Base-by-base conservation (phyloP, 1,140 invertebrate genomes). In the Asbolus verrucosus region DNA sequence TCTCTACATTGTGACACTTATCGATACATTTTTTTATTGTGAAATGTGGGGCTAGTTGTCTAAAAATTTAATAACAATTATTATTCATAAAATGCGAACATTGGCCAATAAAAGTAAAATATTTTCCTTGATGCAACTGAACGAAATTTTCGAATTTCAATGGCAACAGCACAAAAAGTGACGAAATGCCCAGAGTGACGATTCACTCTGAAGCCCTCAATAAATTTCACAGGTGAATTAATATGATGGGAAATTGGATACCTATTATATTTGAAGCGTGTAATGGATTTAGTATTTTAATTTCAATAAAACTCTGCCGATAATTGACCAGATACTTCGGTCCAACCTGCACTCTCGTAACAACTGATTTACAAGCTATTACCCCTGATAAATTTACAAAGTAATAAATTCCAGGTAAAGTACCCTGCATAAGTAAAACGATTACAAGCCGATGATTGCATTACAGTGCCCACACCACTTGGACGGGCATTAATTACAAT, bases 261-360 rank as follows among this genome's bases (percentile, higher is more conserved):
- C 39, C 4, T 46, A 60, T 46, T 46, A 65, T 16, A 43, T 59
- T 33, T 21, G 41, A 21, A 67, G 41, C 65, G 41, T 50, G 43
- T 67, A 67, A 67, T 66, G 36, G 24, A 13, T 46, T 67, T 67
- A 36, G 43, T 50, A 67, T 67, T 67, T 67, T 67, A 67, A 67
- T 67, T 50, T 54, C 63, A 67, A 54, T 21, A 36, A 67, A 67
- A 46, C 19, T 30, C 38, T 18, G 27, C 19, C 14, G 21, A n/a
- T 31, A 67, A 50, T 67, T 50, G 38, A 66, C 41, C 63, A 43
- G 43, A 54, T 50, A n/a, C 65, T 67, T 67, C 24, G 43, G 41
- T 50, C 39, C 4, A 46, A 50, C 11, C n/a, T 9, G 43, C 43
- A 50, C 18, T 21, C 11, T 21, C 19, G 21, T 36, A 54, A n/a